These are phyloP conservation scores for Mixornis gularis DNA, from an alignment of 2,113 vertebrate species.

Conservation along the genomic window DNA sequence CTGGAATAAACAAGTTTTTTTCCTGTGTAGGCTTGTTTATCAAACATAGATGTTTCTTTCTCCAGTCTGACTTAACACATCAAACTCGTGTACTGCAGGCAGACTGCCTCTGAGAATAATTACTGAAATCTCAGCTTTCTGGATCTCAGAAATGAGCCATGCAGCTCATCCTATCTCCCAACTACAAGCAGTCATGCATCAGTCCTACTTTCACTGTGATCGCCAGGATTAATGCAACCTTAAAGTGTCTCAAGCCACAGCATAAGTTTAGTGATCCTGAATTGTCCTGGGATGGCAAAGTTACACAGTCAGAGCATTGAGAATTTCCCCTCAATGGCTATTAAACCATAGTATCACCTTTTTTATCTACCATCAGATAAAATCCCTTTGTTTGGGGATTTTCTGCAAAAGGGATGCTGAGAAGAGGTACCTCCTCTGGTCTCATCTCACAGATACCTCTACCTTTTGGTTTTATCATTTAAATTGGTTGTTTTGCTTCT, in stretches of 20 bases:
- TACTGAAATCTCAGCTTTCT: not conserved
- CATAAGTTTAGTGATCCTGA: not conserved
- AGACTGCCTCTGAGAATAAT: not conserved
- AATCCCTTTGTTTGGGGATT: not conserved
- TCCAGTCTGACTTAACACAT: accelerated
- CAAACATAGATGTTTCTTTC: not conserved
- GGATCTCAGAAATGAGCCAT: no score
- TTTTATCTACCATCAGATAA: not conserved
- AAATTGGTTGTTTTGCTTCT: not conserved
- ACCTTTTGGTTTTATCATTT: not conserved
- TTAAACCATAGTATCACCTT: not conserved
- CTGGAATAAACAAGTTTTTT: not conserved
- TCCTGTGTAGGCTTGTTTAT: not conserved
- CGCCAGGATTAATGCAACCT: not conserved
- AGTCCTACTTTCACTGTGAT: not conserved
- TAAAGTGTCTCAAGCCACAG: not conserved
- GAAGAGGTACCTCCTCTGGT: not conserved
- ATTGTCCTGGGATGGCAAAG: not conserved
- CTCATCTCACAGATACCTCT: not conserved
- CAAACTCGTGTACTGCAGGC: not conserved
- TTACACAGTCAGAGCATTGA: not conserved
- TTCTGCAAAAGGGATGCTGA: not conserved
- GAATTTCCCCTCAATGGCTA: not conserved
- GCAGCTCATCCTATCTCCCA: not conserved
- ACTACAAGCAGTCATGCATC: not conserved